Evolutionary conservation across 2,113 vertebrate species (phyloP).

Genomic region (Hydrolagus affinis): DNA sequence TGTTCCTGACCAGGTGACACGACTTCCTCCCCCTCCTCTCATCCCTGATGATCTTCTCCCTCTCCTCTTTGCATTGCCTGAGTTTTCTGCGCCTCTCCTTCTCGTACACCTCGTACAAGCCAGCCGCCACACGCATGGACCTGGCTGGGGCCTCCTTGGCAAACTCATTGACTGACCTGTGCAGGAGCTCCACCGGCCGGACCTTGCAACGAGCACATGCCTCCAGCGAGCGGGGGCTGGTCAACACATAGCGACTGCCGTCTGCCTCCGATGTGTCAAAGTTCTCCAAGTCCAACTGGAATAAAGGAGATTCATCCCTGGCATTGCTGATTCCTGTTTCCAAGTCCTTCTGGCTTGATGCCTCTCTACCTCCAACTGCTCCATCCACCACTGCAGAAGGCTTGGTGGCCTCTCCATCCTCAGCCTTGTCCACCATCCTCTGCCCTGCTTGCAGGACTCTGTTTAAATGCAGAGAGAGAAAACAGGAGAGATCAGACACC

Average conservation of each 20-base stretch:
- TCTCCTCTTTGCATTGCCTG: conserved; percentile 79
- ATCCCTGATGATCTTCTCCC: conserved; percentile 81
- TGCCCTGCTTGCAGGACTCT: background rate
- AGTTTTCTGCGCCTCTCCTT: conserved; percentile 76
- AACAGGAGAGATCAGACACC: background rate
- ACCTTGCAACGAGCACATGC: conserved; percentile 90
- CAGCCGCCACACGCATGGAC: conserved; percentile 84
- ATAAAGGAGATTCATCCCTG: conserved; percentile 61
- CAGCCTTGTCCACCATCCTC: conserved; percentile 7
- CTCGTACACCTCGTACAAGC: conserved; percentile 84
- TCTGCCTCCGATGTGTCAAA: conserved; percentile 82
- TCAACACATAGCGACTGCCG: conserved; percentile 91
- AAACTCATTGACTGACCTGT: conserved; percentile 71
- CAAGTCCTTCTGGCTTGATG: conserved; percentile 21
- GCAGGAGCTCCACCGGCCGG: conserved; percentile 85
- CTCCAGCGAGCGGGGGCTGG: conserved; percentile 88
- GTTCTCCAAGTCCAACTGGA: conserved; percentile 91
- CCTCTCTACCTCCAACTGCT: background rate
- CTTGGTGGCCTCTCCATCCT: background rate
- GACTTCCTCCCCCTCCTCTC: conserved; percentile 65
- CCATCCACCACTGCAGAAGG: background rate
- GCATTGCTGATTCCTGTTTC: conserved; percentile 36
- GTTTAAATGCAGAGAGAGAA: background rate
- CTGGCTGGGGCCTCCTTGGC: conserved; percentile 78
- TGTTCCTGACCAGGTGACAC: conserved; percentile 51